phyloP scores from a whole-genome alignment of 1,140 invertebrate genomes.

The Whitmania pigra region DNA sequence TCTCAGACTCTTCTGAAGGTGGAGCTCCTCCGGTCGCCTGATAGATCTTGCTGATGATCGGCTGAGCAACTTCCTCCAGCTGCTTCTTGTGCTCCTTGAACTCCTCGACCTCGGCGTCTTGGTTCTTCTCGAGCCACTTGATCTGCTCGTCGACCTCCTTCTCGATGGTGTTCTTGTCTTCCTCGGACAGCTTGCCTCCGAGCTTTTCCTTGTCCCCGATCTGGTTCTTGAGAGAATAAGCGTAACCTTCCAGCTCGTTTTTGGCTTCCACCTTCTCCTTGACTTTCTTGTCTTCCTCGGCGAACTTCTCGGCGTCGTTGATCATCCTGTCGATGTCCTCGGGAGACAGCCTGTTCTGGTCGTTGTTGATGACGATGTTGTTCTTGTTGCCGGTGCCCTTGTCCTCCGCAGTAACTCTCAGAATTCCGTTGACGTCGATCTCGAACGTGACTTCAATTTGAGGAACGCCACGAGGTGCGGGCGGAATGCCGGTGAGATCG shows the following conservation, averaged over 20 bases:
- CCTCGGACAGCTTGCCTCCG: constrained; percentile 74
- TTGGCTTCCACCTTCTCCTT: constrained; percentile 92
- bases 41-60: constrained; percentile 93
- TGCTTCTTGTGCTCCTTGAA: constrained; percentile 95
- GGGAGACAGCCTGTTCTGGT: constrained; percentile 87
- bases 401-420: constrained; percentile 67
- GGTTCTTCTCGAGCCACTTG: constrained; percentile 93
- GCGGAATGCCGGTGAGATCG: constrained; percentile 93
- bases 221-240: constrained; percentile 96
- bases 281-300: constrained; percentile 83
- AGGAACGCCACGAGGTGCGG: constrained; percentile 91
- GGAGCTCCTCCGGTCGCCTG: constrained; percentile 58
- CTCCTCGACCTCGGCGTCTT: constrained; percentile 81
- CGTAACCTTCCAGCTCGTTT: constrained; percentile 78
- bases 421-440: constrained; percentile 96
- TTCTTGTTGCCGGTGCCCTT: constrained; percentile 95
- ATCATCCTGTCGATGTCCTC: constrained; percentile 99
- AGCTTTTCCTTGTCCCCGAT: constrained; percentile 93
- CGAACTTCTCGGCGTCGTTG: constrained; percentile 93
- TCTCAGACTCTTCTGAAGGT: constrained; percentile 57
- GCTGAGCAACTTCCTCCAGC: constrained; percentile 84
- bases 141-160: constrained; percentile 86
- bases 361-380: constrained; percentile 96
- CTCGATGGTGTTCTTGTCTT: constrained; percentile 91
- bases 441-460: constrained; percentile 98